A percentile compares a stretch with the other conserved stretches of the same genome.
Conservation (phyloP, 2,888 invertebrate genomes). For the Lasioglossum leucozonium region DNA sequence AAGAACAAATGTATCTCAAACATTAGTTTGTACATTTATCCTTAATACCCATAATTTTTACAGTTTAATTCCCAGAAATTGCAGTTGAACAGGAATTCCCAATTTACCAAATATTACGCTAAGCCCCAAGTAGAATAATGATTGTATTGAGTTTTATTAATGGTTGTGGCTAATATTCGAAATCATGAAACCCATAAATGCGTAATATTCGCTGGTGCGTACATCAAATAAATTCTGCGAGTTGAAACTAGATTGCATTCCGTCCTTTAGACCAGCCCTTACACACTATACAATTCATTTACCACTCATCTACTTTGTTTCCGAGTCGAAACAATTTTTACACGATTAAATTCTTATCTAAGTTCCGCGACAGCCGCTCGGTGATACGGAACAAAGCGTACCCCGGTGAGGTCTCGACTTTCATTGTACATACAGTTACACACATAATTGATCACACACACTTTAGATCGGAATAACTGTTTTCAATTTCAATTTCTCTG, state of each 20-base stretch:
- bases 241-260: slow-evolving; percentile 2
- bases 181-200: neutral
- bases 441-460: too few relatives aligned
- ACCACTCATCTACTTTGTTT: neutral
- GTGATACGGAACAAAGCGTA: neutral
- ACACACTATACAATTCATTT: neutral
- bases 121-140: neutral
- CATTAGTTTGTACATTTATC: neutral
- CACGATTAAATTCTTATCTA: neutral
- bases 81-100: neutral
- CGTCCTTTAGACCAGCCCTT: neutral
- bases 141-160: neutral
- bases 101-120: neutral
- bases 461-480: too few relatives aligned
- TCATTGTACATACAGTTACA: neutral
- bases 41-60: neutral
- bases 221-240: neutral
- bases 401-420: neutral
- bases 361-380: neutral
- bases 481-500: too few relatives aligned
- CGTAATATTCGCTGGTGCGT: neutral
- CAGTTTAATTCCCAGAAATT: neutral
- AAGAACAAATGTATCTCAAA: neutral
- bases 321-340: neutral
- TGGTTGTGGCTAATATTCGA: neutral